Percentiles rank a stretch among this genome's conserved stretches.
Conservation (phyloP, 1,140 invertebrate species). For the Mizuhopecten yessoensis region DNA sequence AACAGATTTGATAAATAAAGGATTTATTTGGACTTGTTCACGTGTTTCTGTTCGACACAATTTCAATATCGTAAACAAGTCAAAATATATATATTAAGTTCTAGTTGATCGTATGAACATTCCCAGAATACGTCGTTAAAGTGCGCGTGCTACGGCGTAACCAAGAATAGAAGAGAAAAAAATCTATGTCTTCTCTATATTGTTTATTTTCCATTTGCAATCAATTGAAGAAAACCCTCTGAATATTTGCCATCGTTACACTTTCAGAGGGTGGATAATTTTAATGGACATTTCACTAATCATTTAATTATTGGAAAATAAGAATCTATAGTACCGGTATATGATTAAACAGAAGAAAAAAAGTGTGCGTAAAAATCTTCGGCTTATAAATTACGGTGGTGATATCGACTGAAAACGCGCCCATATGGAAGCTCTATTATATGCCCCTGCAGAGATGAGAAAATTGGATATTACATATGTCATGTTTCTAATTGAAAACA, state of each 20-base stretch:
- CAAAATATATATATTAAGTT: no score
- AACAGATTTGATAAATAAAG: no score
- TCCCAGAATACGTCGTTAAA: no score
- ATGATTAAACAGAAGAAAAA: not conserved
- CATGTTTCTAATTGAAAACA: conserved; percentile 56
- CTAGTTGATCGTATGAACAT: no score
- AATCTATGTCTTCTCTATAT: not conserved
- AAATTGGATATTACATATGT: conserved; percentile 53
- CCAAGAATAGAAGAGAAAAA: not conserved
- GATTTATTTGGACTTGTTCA: no score
- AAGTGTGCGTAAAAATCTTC: not conserved
- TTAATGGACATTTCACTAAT: not conserved
- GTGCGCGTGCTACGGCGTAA: no score
- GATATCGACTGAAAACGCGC: not conserved
- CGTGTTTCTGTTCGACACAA: no score
- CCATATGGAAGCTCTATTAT: not conserved
- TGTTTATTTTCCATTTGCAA: not conserved
- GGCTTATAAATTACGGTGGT: not conserved
- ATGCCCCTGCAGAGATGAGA: conserved; percentile 5
- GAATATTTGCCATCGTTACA: not conserved
- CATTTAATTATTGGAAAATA: not conserved
- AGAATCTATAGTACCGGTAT: not conserved
- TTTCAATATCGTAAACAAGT: no score
- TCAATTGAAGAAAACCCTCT: not conserved
- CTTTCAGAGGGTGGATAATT: not conserved